Base-by-base conservation (phyloP, 1,140 invertebrate species). In the Macrobrachium nipponense region DNA sequence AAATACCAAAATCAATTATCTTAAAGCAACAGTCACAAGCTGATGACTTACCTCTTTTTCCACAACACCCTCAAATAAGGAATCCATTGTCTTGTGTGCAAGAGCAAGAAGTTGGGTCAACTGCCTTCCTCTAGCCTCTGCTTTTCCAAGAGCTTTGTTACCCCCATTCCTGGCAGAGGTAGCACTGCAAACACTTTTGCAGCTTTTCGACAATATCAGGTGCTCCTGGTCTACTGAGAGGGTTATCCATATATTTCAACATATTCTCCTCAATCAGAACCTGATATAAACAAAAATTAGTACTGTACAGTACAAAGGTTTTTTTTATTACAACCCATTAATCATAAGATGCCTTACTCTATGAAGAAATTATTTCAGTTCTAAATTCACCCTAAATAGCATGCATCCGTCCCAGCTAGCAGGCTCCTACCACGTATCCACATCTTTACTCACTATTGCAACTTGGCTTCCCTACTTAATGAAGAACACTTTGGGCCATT, bases 1-100 rank as follows among this genome's bases (percentile, higher is more conserved):
- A 10, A 12, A 8, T 51, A 6, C 51, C 51, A 51, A 51, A 7
- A 51, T 5, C 7, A 51, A 51, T 36, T 36, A 36, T 36, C 27
- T 36, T 51, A 51, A 51, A 51, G 3, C 12, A 10, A 51, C 5
- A 51, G 51, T 51, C 12, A 5, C 12, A 12, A 51, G 5, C 0
- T 51, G 51, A 51, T 36, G 5, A n/a, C 73, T 83, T 62, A 84
- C 82, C 75, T 84, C 82, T 51, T 78, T 78, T 44, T 84, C 82
- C 20, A 84, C 11, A 20, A 84, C 66, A 2, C 82, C 82, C 27
- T 84, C 82, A 20, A 84, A 77, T 12, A 84, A 51, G 17, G 20
- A 59, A 62, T 84, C 82, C 82, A 84, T 84, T n/a, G 77, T 60
- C 15, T 23, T 58, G 36, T 84, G 82, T 14, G 73, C 60, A 11